These are phyloP conservation scores for Euzetes globulus DNA, from an alignment of 2,888 invertebrate species.

Conservation along the genomic window DNA sequence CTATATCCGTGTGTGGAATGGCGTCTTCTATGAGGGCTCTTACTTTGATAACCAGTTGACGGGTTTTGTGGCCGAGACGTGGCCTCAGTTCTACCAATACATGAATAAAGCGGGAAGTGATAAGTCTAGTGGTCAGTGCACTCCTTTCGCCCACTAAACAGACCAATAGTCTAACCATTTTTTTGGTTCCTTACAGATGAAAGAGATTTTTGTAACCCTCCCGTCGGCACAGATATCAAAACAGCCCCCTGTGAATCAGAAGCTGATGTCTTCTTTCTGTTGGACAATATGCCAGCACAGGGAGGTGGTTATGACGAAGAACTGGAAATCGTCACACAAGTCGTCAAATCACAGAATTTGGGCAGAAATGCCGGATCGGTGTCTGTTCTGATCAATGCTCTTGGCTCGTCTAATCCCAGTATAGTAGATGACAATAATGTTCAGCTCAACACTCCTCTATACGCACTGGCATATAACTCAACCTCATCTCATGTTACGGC, in stretches of 20 bases:
- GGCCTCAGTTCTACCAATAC: neutral
- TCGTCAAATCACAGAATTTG: slow-evolving; percentile 11
- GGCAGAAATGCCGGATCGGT: slow-evolving; percentile 21
- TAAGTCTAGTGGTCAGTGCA: neutral
- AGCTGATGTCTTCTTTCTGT: slow-evolving; percentile 29
- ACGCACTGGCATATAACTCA: slow-evolving; percentile 20
- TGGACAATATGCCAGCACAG: slow-evolving; percentile 25
- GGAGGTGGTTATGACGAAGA: neutral
- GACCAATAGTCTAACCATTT: neutral
- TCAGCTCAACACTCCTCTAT: slow-evolving; percentile 17
- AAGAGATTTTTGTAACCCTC: slow-evolving; percentile 1
- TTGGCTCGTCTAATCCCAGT: slow-evolving; percentile 8
- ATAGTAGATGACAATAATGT: slow-evolving; percentile 32
- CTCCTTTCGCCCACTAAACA: neutral
- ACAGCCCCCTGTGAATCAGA: slow-evolving; percentile 15
- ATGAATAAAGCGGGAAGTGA: neutral
- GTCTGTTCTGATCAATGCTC: slow-evolving; percentile 14
- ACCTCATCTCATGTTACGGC: slow-evolving; percentile 34
- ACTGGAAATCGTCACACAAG: neutral
- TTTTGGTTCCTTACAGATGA: too few relatives aligned
- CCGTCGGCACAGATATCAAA: neutral
- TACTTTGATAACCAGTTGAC: neutral
- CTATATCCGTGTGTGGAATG: slow-evolving; percentile 30
- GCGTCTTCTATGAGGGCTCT: neutral
- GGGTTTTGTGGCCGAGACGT: slow-evolving; percentile 8